Evolutionary conservation across 2,888 invertebrate genomes (phyloP), one percentile per base, ranked within the genome.

Genomic region (Rotaria magnacalcarata): DNA sequence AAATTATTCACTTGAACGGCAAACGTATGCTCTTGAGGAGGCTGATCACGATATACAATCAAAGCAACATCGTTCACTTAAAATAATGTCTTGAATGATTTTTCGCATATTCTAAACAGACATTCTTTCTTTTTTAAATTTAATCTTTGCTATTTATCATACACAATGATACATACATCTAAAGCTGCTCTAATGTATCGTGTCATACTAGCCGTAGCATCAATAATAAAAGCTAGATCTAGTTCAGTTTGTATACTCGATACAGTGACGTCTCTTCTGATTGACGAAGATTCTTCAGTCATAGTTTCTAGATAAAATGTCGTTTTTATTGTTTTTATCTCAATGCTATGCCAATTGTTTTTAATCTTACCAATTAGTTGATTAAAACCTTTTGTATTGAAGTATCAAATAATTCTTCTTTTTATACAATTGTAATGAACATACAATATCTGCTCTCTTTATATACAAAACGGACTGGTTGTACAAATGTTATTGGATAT

Each of bases 211-310:
- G 84, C 27, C 4, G 86, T 86, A 56, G 86, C 84, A 27, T 86
- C 86, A 14, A 86, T 47, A 27, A 84, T 84, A 47, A 86, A 86
- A 60, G 86, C 86, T 24, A 86, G 43, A 47, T 86, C 86, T 41
- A 84, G 43, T 34, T 86, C 60, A 10, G 60, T 60, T 60, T 27
- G 27, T n/a, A 27, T 27, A 27, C 7, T 7, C 11, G 60, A 60
- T 11, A 14, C 14, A 27, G n/a, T 14, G 27, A 14, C 27, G n/a
- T 60, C n/a, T n/a, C 27, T 7, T 60, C 27, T n/a, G 0, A 14
- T 27, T 0, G 60, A 14, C 2, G 60, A 11, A 14, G 10, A n/a
- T 27, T 27, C 7, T 8, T 27, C 11, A 60, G 60, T 27, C 60
- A 60, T 60, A 14, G n/a, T 60, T 60, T 27, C 27, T 60, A 60